These are phyloP conservation scores for Mormyrus hasselquistii DNA, from an alignment of 2,797 vertebrate species.

Conservation along the genomic window DNA sequence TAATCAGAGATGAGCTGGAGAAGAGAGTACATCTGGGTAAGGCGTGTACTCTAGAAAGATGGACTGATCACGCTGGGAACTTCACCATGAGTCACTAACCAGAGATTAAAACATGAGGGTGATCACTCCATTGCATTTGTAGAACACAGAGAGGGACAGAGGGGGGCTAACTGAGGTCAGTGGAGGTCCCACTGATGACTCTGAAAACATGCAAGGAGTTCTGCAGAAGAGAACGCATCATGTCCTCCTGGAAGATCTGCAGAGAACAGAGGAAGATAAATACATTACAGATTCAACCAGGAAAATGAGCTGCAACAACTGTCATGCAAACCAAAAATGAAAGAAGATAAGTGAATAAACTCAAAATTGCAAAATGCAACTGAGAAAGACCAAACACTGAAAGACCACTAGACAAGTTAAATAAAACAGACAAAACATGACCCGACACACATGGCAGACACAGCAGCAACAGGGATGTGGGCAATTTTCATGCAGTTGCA, in stretches of 20 bases:
- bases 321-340: not conserved
- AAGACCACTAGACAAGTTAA: not conserved
- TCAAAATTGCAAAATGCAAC: constrained; percentile 29
- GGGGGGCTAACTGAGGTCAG: constrained; percentile 60
- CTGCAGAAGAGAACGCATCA: constrained; percentile 79
- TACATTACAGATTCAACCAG: constrained; percentile 28
- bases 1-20: not conserved
- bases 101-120: not conserved
- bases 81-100: not conserved
- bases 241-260: constrained; percentile 85
- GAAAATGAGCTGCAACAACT: not conserved
- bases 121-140: not conserved
- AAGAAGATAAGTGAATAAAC: not conserved
- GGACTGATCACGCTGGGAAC: not conserved
- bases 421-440: not conserved
- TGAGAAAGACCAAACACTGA: not conserved
- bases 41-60: not conserved
- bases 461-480: not conserved
- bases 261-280: constrained; percentile 28
- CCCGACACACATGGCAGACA: not conserved
- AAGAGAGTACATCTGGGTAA: not conserved
- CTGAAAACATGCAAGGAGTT: constrained; percentile 89
- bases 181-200: constrained; percentile 84
- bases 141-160: not conserved
- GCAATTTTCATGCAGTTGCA: not conserved